Conservation (phyloP, 2,888 invertebrate species). For the Cheilosia vernalis region DNA sequence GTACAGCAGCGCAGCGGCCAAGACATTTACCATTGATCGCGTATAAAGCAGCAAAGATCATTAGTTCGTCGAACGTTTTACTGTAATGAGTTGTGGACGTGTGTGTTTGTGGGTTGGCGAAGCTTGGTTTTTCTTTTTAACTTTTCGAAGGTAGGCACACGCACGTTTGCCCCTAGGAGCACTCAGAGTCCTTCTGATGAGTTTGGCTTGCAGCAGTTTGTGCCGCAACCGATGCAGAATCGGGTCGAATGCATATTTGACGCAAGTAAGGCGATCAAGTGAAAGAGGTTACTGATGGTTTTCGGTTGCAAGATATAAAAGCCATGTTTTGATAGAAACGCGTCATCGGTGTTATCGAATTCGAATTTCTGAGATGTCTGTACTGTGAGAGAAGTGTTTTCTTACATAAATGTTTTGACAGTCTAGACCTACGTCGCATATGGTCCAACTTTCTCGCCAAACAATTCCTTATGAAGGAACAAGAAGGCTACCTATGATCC, state of each 20-base stretch:
- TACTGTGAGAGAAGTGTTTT: no score
- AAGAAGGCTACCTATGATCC: no score
- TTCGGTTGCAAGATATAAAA: no score
- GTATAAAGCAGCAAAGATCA: conserved; percentile 63
- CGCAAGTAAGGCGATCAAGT: not conserved
- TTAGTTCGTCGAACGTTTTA: conserved; percentile 57
- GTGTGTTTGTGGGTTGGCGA: conserved; percentile 7
- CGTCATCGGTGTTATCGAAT: no score
- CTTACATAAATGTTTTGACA: no score
- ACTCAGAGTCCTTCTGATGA: no score
- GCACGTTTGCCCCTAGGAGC: conserved; percentile 13
- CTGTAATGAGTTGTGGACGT: conserved; percentile 53
- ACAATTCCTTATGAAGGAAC: no score
- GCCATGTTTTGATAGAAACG: no score
- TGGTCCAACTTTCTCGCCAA: no score
- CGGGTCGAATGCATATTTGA: not conserved
- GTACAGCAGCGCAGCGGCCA: conserved; percentile 10
- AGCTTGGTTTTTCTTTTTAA: conserved; percentile 2
- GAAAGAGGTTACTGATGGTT: not conserved
- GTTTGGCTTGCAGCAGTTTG: not conserved
- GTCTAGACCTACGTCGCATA: no score
- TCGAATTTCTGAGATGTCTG: no score
- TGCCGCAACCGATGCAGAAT: not conserved
- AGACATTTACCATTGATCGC: conserved; percentile 61
- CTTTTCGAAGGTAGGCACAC: conserved; percentile 3